Conservation (phyloP, 92 coral and sea anemone genomes). For the Parazoanthus darwini region DNA sequence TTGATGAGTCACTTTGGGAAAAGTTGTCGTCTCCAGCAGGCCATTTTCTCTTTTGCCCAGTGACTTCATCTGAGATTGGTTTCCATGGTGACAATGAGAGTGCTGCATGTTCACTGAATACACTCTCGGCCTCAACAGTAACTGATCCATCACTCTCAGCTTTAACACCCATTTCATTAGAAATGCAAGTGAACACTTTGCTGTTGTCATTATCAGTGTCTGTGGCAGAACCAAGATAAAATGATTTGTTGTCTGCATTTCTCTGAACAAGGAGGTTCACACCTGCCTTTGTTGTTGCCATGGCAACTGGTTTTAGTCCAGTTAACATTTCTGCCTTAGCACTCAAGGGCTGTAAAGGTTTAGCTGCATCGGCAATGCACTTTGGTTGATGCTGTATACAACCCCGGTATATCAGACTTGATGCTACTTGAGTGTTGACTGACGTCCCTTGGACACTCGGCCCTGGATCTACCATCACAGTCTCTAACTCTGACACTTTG, state of each 20-base stretch:
- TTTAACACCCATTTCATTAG: slow-evolving; percentile 46
- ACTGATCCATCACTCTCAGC: slow-evolving; percentile 66
- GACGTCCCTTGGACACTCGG: slow-evolving; percentile 50
- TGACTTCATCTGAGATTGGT: neutral
- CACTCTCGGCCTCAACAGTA: slow-evolving; percentile 82
- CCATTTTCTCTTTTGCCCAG: slow-evolving; percentile 71
- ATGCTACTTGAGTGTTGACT: slow-evolving; percentile 37
- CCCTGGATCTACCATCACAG: slow-evolving; percentile 56
- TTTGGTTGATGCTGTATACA: slow-evolving; percentile 79
- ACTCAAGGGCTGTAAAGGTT: neutral
- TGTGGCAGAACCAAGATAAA: slow-evolving; percentile 78
- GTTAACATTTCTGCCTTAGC: slow-evolving; percentile 59
- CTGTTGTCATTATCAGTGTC: slow-evolving; percentile 69
- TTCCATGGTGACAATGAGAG: slow-evolving; percentile 33
- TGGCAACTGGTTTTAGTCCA: slow-evolving; percentile 77
- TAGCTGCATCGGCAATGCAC: slow-evolving; percentile 57
- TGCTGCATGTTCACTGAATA: slow-evolving; percentile 65
- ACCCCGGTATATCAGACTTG: slow-evolving; percentile 75
- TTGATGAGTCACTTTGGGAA: neutral
- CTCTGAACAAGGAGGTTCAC: slow-evolving; percentile 71
- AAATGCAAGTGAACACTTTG: slow-evolving; percentile 72
- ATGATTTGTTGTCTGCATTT: slow-evolving; percentile 53
- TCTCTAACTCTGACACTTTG: slow-evolving; percentile 83
- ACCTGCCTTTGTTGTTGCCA: slow-evolving; percentile 79
- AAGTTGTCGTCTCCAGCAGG: slow-evolving; percentile 33